phyloP scores from a whole-genome alignment of 2,888 invertebrate species.

The Gerosis bhagava region DNA sequence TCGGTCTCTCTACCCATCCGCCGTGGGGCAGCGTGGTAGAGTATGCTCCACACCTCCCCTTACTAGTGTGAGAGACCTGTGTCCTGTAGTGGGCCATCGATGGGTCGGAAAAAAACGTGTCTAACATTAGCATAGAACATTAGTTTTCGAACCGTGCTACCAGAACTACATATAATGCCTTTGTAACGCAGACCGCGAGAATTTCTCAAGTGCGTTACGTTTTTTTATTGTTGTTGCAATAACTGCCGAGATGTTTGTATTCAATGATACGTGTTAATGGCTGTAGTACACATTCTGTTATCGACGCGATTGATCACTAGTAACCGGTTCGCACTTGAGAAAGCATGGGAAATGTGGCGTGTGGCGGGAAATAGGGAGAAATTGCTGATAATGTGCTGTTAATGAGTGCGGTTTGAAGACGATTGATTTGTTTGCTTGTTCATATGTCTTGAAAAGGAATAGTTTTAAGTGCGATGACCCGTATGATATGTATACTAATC shows the following conservation, averaged over 20 bases:
- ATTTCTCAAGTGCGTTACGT: slow-evolving; percentile 19
- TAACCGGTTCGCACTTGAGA: slow-evolving; percentile 36
- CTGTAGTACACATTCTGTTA: slow-evolving; percentile 12
- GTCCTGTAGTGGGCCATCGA: too few relatives aligned
- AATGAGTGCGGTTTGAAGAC: slow-evolving; percentile 24
- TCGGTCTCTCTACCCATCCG: too few relatives aligned
- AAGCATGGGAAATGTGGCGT: slow-evolving; percentile 48
- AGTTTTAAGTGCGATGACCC: too few relatives aligned
- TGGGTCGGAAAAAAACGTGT: too few relatives aligned
- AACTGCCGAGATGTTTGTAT: slow-evolving; percentile 7
- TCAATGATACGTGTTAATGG: slow-evolving; percentile 18
- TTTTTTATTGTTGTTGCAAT: too few relatives aligned
- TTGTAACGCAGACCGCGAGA: slow-evolving; percentile 13
- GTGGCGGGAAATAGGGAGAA: slow-evolving; percentile 40
- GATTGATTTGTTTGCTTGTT: slow-evolving; percentile 8
- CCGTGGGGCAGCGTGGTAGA: too few relatives aligned
- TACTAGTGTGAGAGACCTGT: too few relatives aligned
- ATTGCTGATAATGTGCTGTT: slow-evolving; percentile 11
- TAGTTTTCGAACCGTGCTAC: neutral
- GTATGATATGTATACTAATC: too few relatives aligned
- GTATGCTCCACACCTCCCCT: too few relatives aligned
- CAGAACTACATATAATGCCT: slow-evolving; percentile 28
- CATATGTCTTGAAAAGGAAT: too few relatives aligned
- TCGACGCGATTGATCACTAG: slow-evolving; percentile 13
- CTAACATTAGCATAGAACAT: slow-evolving; percentile 1